Evolutionary conservation across 2,888 invertebrate species (phyloP), one percentile per base, ranked within the genome.

Genomic region (Trachelus troglodyta): DNA sequence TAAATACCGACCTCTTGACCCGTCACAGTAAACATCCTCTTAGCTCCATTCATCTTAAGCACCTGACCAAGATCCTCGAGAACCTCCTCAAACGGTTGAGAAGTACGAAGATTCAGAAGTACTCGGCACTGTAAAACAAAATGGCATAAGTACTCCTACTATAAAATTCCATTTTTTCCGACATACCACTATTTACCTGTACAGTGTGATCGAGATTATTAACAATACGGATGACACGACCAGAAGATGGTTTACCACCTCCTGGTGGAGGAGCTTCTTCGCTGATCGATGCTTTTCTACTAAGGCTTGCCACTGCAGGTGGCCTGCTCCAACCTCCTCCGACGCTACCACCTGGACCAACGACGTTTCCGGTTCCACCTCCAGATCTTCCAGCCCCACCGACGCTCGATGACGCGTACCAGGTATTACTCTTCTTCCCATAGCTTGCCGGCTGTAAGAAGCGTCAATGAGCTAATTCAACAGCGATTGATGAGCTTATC

Each of bases 71-170:
- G 94, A 92, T 98, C 98, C 91, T 96, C 96, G 79, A 98, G 93
- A 56, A 98, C 97, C 90, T 98, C 98, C 92, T 98, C 98, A 90
- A 98, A 98, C 0, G 97, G 97, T 89, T 98, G 98, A 40, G 97
- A 96, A 31, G 98, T 98, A 82, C 97, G 95, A 86, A 98, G 94
- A 91, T 98, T 98, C 81, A 98, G 93, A 84, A 98, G 93, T 75
- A 98, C 97, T 81, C 97, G 96, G 91, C 97, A 97, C 96, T 97
- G 93, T 12, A 90, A 89, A 79, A 75, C 77, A 74, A 79, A 68
- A n/a, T 69, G 37, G 33, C 30, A 30, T 40, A 15, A 15, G 40
- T 40, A 15, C 40, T 4, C 40, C 15, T 15, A 15, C 40, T 12
- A 6, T n/a, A 4, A 12, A 31, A 34, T 74, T 11, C 23, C 12